phyloP scores from a whole-genome alignment of 1,140 invertebrate species.

The Ditylenchus dipsaci region DNA sequence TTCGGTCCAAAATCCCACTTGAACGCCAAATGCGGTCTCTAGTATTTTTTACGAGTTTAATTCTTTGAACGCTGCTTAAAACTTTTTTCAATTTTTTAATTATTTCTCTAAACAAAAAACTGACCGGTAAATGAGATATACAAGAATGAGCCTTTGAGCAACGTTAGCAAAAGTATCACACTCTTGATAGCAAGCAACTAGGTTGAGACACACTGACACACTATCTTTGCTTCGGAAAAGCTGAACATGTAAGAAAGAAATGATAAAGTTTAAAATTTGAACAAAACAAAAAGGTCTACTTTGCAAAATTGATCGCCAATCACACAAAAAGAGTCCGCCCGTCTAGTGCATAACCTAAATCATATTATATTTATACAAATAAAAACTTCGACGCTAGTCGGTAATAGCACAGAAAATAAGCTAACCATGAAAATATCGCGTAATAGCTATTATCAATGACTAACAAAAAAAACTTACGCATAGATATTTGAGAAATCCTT shows the following conservation, averaged over 20 bases:
- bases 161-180: conserved; percentile 12
- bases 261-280: conserved; percentile 61
- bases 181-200: conserved; percentile 27
- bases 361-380: neutral
- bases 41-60: too few relatives aligned
- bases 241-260: conserved; percentile 24
- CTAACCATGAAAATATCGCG: too few relatives aligned
- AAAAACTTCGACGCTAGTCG: too few relatives aligned
- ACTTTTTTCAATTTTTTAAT: too few relatives aligned
- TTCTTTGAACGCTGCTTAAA: too few relatives aligned
- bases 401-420: too few relatives aligned
- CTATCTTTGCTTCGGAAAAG: conserved; percentile 22
- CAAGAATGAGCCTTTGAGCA: conserved; percentile 24
- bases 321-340: conserved; percentile 1
- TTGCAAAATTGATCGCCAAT: conserved; percentile 11
- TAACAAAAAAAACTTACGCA: conserved; percentile 3
- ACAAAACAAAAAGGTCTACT: neutral
- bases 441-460: too few relatives aligned
- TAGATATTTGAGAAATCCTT: conserved; percentile 8
- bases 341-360: conserved; percentile 7
- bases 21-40: too few relatives aligned
- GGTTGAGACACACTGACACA: conserved; percentile 15
- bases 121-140: conserved; percentile 27
- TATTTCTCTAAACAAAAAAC: too few relatives aligned
- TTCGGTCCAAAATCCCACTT: too few relatives aligned